Conservation (phyloP, 1,140 invertebrate genomes). For the Hydropsyche tenuis region DNA sequence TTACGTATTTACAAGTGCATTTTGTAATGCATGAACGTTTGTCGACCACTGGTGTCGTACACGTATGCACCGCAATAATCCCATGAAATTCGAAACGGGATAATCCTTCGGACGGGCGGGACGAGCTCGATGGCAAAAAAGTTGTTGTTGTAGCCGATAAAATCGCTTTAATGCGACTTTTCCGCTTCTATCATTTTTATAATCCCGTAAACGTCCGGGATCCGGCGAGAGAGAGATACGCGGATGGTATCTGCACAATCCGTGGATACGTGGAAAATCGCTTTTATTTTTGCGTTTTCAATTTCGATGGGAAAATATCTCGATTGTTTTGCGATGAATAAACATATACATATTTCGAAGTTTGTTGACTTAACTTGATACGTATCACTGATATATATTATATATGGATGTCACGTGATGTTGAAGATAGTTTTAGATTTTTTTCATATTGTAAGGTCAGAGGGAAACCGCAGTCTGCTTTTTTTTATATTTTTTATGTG, state of each 20-base stretch:
- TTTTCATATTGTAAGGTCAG: neutral
- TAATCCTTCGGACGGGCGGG: slow-evolving; percentile 35
- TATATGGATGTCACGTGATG: no score
- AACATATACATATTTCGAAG: no score
- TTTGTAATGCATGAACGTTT: neutral
- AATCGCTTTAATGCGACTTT: slow-evolving; percentile 44
- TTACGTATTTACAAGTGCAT: no score
- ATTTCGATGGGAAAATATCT: no score
- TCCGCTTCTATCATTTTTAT: slow-evolving; percentile 43
- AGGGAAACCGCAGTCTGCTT: neutral
- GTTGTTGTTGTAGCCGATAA: slow-evolving; percentile 28
- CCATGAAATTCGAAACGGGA: slow-evolving; percentile 43
- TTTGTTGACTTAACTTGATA: no score
- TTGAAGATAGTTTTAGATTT: no score
- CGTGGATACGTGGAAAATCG: neutral
- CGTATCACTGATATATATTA: no score
- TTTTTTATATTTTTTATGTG: neutral
- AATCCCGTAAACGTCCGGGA: slow-evolving; percentile 30
- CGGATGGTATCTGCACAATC: no score
- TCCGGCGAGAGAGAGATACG: neutral
- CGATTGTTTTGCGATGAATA: no score
- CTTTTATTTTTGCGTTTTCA: neutral
- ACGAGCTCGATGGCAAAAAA: slow-evolving; percentile 26
- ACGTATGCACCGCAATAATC: slow-evolving; percentile 43
- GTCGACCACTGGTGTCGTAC: neutral